These are phyloP conservation scores for Troilus luridus DNA, from an alignment of 2,888 invertebrate species.

Conservation along the genomic window DNA sequence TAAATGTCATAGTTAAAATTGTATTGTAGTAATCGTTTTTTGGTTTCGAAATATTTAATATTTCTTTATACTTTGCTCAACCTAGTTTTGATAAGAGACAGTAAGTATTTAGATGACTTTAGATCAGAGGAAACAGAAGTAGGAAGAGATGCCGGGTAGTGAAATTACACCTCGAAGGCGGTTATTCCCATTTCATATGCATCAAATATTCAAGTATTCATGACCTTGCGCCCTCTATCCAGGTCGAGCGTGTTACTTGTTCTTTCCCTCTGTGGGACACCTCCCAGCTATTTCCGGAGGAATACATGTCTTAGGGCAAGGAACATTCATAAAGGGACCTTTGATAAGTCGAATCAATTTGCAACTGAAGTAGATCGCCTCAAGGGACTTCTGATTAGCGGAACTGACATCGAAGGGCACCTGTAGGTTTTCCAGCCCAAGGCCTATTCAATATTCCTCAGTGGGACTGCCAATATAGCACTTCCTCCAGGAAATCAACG, in stretches of 20 bases:
- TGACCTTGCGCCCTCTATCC: conserved; percentile 32
- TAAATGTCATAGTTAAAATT: too few relatives aligned
- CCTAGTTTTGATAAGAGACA: too few relatives aligned
- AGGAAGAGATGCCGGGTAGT: neutral
- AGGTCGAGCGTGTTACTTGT: conserved; percentile 2
- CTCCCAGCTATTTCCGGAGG: conserved; percentile 1
- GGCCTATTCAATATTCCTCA: conserved; percentile 53
- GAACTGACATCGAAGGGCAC: conserved; percentile 32
- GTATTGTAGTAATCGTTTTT: too few relatives aligned
- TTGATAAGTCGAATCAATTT: conserved; percentile 58
- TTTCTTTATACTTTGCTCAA: too few relatives aligned
- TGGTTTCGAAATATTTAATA: too few relatives aligned
- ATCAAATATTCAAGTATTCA: conserved; percentile 46
- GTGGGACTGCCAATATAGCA: conserved; percentile 38
- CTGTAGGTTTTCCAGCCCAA: conserved; percentile 54
- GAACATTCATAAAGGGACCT: neutral
- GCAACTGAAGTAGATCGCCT: conserved; percentile 6
- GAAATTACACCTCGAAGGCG: conserved; percentile 17
- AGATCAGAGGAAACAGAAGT: neutral
- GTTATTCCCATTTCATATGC: conserved; percentile 45
- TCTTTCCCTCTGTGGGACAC: conserved; percentile 24
- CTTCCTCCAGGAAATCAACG: conserved; percentile 56
- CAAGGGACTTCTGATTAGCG: conserved; percentile 52
- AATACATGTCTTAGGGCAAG: neutral
- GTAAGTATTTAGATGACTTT: neutral